phyloP scores from a whole-genome alignment of 1,140 invertebrate species.

The Caenorhabditis latens region DNA sequence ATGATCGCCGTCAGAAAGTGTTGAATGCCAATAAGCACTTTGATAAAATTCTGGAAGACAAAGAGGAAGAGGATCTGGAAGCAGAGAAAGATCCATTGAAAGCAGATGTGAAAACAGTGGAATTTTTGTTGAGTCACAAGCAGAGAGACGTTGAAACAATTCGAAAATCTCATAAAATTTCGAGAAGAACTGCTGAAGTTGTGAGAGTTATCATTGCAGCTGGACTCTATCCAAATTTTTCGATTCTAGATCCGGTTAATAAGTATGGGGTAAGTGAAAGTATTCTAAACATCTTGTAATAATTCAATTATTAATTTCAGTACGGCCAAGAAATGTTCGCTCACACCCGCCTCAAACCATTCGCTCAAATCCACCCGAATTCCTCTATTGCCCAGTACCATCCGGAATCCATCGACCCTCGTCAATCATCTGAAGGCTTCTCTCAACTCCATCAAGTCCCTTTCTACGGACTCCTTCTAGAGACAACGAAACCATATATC shows the following conservation, averaged over 20 bases:
- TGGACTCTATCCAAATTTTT: conserved; percentile 59
- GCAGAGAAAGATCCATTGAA: conserved; percentile 60
- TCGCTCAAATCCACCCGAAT: conserved; percentile 62
- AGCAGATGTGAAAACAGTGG: conserved; percentile 62
- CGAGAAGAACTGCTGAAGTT: conserved; percentile 50
- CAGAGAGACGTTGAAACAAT: conserved; percentile 57
- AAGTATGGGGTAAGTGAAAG: conserved; percentile 60
- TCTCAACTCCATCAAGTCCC: conserved; percentile 54
- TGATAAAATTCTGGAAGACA: conserved; percentile 65
- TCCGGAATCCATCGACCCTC: conserved; percentile 54
- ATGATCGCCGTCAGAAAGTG: conserved; percentile 63
- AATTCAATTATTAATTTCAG: conserved; percentile 45
- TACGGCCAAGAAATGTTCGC: conserved; percentile 63
- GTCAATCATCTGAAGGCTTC: background rate
- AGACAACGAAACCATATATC: conserved; percentile 62
- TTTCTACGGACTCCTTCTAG: conserved; percentile 57
- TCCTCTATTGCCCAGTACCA: conserved; percentile 63
- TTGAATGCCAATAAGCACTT: conserved; percentile 65
- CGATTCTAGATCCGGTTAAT: conserved; percentile 59
- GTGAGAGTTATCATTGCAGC: conserved; percentile 56
- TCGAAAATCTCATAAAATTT: conserved; percentile 39
- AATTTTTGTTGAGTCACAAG: conserved; percentile 63
- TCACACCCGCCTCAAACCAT: conserved; percentile 61
- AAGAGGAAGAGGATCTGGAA: conserved; percentile 63
- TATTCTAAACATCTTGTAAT: too few relatives aligned